These are phyloP conservation scores for Saccostrea cuccullata DNA, from an alignment of 1,140 invertebrate species.

Conservation along the genomic window DNA sequence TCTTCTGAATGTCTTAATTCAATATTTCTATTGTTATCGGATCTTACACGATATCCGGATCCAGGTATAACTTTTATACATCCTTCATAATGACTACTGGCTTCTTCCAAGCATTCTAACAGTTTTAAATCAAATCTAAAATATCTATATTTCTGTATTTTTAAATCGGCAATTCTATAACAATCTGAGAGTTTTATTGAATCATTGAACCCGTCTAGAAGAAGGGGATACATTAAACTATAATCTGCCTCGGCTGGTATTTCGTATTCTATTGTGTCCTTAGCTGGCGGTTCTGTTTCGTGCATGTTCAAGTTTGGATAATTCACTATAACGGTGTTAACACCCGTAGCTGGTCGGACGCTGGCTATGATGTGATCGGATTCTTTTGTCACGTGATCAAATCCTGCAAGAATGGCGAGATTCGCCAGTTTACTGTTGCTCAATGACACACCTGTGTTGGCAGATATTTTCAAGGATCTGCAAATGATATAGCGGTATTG, in stretches of 20 bases:
- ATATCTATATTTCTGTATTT: constrained; percentile 44
- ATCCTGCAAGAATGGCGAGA: constrained; percentile 52
- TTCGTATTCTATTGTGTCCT: constrained; percentile 31
- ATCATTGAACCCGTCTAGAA: constrained; percentile 54
- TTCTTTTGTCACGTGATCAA: constrained; percentile 50
- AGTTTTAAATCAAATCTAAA: constrained; percentile 54
- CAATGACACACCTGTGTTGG: neutral
- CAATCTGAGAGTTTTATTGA: constrained; percentile 45
- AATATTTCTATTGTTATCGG: constrained; percentile 53
- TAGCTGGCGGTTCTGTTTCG: constrained; percentile 8
- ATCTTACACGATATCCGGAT: constrained; percentile 51
- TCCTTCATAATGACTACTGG: constrained; percentile 35
- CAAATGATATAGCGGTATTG: neutral
- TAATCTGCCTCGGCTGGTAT: constrained; percentile 36
- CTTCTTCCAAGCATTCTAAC: constrained; percentile 55
- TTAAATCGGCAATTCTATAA: constrained; percentile 54
- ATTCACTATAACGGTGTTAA: neutral
- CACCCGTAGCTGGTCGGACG: neutral
- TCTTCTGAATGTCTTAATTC: constrained; percentile 56
- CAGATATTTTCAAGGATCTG: constrained; percentile 39
- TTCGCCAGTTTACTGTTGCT: constrained; percentile 40
- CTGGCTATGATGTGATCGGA: neutral
- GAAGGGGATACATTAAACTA: constrained; percentile 25
- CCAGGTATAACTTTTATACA: constrained; percentile 39
- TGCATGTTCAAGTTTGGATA: constrained; percentile 41